These are phyloP conservation scores for Thryonomys swinderianus DNA, from an alignment of 2,113 vertebrate species.

Conservation along the genomic window DNA sequence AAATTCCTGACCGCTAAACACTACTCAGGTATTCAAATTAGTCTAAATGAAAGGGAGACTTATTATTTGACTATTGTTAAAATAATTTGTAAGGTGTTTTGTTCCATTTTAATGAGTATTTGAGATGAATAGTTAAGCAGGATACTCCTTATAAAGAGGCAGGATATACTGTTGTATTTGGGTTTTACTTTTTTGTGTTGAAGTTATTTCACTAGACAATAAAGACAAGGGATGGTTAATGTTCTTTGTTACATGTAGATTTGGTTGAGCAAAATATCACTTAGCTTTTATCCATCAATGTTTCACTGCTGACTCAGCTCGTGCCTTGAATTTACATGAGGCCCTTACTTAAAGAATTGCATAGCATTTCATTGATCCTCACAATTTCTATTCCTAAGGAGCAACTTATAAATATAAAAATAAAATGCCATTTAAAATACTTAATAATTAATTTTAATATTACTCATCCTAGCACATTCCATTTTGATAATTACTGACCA, in stretches of 20 bases:
- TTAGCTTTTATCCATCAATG: slow-evolving; percentile 12
- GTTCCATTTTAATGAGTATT: slow-evolving; percentile 22
- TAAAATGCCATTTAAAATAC: slow-evolving; percentile 74
- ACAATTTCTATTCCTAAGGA: slow-evolving; percentile 32
- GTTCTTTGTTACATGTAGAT: background rate
- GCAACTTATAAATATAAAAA: slow-evolving; percentile 74
- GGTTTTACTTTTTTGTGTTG: slow-evolving; percentile 24
- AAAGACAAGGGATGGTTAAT: slow-evolving; percentile 12
- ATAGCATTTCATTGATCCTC: slow-evolving; percentile 60
- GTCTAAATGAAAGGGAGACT: slow-evolving; percentile 40
- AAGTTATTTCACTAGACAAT: slow-evolving; percentile 35
- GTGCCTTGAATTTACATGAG: slow-evolving; percentile 46
- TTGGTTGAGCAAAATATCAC: slow-evolving; percentile 30
- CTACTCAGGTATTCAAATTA: slow-evolving; percentile 30
- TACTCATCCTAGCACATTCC: slow-evolving; percentile 75
- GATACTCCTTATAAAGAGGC: slow-evolving; percentile 30
- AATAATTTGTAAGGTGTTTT: slow-evolving; percentile 44
- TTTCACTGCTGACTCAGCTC: slow-evolving; percentile 39
- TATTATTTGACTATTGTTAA: slow-evolving; percentile 42
- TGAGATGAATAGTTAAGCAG: slow-evolving; percentile 17
- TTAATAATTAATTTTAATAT: slow-evolving; percentile 80
- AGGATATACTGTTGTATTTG: background rate
- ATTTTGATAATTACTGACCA: slow-evolving; percentile 78
- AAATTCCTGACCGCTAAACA: slow-evolving; percentile 19
- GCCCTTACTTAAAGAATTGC: slow-evolving; percentile 41